Percentiles rank a stretch among this genome's conserved stretches.
phyloP scores from a whole-genome alignment of 2,888 invertebrate genomes.

The Schizotus pectinicornis region DNA sequence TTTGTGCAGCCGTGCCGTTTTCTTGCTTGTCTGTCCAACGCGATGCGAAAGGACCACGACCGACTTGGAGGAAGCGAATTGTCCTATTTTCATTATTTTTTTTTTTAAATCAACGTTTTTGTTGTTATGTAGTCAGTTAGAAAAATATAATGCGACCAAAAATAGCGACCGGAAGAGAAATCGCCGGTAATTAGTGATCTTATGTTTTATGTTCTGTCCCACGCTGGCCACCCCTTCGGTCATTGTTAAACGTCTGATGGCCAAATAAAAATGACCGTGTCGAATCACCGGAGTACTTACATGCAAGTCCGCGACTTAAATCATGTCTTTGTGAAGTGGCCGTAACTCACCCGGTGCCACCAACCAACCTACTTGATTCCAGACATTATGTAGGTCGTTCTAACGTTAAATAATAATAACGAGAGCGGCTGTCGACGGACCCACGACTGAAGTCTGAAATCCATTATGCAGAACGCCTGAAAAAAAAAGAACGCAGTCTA shows the following conservation, averaged over 20 bases:
- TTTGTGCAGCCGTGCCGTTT: conserved; percentile 6
- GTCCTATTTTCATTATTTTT: background rate
- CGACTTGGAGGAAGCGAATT: no score
- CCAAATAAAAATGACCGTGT: conserved; percentile 8
- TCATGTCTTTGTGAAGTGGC: conserved; percentile 21
- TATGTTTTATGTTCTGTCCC: no score
- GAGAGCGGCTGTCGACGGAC: no score
- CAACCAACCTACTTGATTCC: conserved; percentile 24
- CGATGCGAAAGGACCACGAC: no score
- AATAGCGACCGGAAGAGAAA: no score
- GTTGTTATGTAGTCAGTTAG: no score
- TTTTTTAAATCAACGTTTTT: background rate
- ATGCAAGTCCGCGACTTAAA: conserved; percentile 16
- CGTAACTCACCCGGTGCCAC: conserved; percentile 21
- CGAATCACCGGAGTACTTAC: conserved; percentile 11
- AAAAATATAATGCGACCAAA: no score
- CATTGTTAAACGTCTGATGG: conserved; percentile 12
- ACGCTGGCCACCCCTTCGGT: background rate
- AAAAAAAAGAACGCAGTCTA: no score
- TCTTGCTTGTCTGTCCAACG: conserved; percentile 38
- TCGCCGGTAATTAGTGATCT: no score
- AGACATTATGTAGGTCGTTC: conserved; percentile 16
- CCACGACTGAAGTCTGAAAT: no score
- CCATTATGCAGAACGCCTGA: no score
- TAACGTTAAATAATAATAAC: background rate